phyloP scores from a whole-genome alignment of 2,888 invertebrate genomes.

The Ligdia adustata region DNA sequence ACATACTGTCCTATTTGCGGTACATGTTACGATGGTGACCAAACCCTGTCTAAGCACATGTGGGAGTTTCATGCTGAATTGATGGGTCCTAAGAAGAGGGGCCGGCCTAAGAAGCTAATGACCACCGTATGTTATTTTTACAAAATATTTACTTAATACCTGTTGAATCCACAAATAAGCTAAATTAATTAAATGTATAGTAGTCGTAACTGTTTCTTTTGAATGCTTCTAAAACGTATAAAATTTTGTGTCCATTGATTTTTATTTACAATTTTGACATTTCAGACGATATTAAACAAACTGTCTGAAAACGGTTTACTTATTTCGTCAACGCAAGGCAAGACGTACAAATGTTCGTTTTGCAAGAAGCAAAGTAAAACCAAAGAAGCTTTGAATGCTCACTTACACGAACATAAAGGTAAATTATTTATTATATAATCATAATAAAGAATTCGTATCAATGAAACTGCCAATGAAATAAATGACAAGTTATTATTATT shows the following conservation, averaged over 20 bases:
- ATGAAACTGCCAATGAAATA: too few relatives aligned
- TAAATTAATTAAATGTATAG: too few relatives aligned
- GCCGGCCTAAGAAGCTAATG: slow-evolving; percentile 67
- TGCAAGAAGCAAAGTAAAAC: slow-evolving; percentile 62
- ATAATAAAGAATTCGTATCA: too few relatives aligned
- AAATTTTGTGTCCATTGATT: too few relatives aligned
- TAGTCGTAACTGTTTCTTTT: too few relatives aligned
- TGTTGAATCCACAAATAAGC: too few relatives aligned
- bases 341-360: slow-evolving; percentile 58
- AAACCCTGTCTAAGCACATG: slow-evolving; percentile 66
- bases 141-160: too few relatives aligned
- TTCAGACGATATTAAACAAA: slow-evolving; percentile 66
- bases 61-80: slow-evolving; percentile 66
- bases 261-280: too few relatives aligned
- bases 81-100: slow-evolving; percentile 76
- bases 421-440: too few relatives aligned
- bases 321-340: slow-evolving; percentile 52
- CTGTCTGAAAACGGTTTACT: slow-evolving; percentile 66
- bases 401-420: slow-evolving; percentile 67
- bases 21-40: slow-evolving; percentile 57
- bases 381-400: slow-evolving; percentile 61
- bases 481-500: too few relatives aligned
- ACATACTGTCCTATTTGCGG: slow-evolving; percentile 70
- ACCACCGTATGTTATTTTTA: slow-evolving; percentile 71
- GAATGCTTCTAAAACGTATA: too few relatives aligned